Evolutionary conservation across 2,888 invertebrate species (phyloP), one percentile per base, ranked within the genome.

Genomic region (Caenorhabditis sp.): DNA sequence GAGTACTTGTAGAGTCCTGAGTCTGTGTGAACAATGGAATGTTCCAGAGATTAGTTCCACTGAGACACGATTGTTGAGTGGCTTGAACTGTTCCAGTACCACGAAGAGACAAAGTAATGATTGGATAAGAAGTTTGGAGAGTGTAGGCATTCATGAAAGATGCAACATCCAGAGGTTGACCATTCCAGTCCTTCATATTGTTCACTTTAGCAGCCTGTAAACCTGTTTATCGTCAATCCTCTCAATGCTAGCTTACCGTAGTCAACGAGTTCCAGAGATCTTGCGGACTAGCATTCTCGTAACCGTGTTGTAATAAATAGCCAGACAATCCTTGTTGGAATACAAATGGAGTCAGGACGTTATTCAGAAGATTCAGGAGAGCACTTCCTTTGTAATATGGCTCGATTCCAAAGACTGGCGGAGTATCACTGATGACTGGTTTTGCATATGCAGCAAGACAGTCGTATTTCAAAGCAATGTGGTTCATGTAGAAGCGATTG

Each of bases 151-250:
- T 70, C 84, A 87, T 84, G 38, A 86, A 68, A 2, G 38, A 28
- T 1, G 80, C 12, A 12, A 85, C 85, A 47, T 83, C 59, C 1
- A 86, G 44, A 6, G 80, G 61, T n/a, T 69, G 38, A 4, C 85
- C 85, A 61, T 84, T 84, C 87, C 87, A 87, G 68, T 86, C 87
- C 0, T n/a, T 26, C 19, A 84, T 35, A 10, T 64, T 51, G n/a
- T 64, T 16, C 14, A 41, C 16, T n/a, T 26, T n/a, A 22, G 80
- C 75, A 10, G 80, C 82, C 82, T 84, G 35, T 14, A 69, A 38
- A 41, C 19, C 5, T 26, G 24, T 14, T 54, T 51, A 22, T 7
- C 22, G 51, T 8, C 19, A 16, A 24, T 2, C 14, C 0, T 19
- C 6, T 14, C 24, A 10, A 12, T 0, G 4, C 10, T 35, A 12